A percentile compares a stretch with the other conserved stretches of the same genome.
These are phyloP conservation scores for Xenotilapia leptura DNA, from an alignment of 2,113 vertebrate genomes.

Conservation along the genomic window DNA sequence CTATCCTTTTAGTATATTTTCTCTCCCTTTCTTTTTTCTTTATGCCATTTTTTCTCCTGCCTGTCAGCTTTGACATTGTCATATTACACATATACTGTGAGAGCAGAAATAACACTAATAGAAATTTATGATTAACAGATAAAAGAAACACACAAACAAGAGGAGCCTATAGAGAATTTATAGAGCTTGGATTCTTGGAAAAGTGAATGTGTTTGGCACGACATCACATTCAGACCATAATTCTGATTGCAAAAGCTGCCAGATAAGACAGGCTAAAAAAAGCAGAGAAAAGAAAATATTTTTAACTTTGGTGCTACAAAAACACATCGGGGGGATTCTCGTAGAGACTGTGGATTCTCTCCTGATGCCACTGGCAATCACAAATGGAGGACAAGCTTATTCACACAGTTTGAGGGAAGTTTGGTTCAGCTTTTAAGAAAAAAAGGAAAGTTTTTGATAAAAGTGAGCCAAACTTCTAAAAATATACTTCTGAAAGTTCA, in stretches of 20 bases:
- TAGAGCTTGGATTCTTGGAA: neutral
- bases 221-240: neutral
- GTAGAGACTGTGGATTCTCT: neutral
- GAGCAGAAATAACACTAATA: neutral
- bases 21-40: neutral
- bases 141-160: neutral
- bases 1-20: neutral
- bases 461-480: neutral
- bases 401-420: neutral
- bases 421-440: neutral
- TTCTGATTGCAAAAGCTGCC: neutral
- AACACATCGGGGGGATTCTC: neutral
- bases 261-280: neutral
- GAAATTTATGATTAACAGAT: neutral
- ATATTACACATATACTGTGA: neutral
- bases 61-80: neutral
- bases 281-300: neutral
- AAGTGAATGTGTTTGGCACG: neutral
- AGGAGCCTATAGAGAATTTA: neutral
- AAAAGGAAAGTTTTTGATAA: neutral
- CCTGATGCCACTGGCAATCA: neutral
- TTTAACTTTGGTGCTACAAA: neutral
- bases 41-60: neutral
- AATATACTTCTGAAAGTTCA: neutral
- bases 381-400: neutral